These are phyloP conservation scores for Schizothorax lantsangensis DNA, from an alignment of 2,797 vertebrate genomes.

Conservation along the genomic window DNA sequence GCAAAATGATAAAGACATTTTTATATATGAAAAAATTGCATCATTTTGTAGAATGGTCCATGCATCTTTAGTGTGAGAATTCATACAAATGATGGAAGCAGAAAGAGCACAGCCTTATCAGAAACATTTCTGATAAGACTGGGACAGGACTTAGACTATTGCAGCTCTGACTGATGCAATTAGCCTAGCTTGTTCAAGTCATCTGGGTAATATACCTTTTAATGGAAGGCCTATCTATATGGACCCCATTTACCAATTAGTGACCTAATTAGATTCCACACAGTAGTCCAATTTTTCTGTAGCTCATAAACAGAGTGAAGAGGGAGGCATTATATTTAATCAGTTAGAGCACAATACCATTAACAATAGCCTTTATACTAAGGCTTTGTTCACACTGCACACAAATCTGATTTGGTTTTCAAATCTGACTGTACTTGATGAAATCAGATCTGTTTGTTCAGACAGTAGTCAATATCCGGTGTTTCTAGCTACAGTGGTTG, in stretches of 20 bases:
- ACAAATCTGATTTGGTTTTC: constrained; percentile 5
- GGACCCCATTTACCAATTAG: constrained; percentile 35
- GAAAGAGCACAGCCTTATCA: not conserved
- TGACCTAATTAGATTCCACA: constrained; percentile 13
- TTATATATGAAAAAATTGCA: not conserved
- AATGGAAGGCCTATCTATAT: constrained; percentile 32
- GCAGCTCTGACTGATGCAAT: constrained; percentile 17
- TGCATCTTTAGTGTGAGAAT: not conserved
- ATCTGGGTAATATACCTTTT: constrained; percentile 26
- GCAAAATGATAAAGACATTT: too few species aligned
- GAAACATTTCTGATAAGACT: not conserved
- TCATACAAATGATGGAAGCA: not conserved
- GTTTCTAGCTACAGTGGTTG: not conserved
- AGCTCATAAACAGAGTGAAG: constrained; percentile 23
- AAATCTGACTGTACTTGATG: not conserved
- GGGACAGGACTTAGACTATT: not conserved
- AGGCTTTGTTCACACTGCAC: not conserved
- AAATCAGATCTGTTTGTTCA: not conserved
- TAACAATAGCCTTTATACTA: not conserved
- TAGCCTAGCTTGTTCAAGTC: constrained; percentile 4
- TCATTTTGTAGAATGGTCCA: not conserved
- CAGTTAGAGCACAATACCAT: constrained; percentile 1
- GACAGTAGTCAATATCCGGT: not conserved
- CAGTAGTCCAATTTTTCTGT: constrained; percentile 13
- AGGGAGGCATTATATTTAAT: constrained; percentile 26